Evolutionary conservation across 2,888 invertebrate species (phyloP).

Genomic region (Eupithecia centaureata): DNA sequence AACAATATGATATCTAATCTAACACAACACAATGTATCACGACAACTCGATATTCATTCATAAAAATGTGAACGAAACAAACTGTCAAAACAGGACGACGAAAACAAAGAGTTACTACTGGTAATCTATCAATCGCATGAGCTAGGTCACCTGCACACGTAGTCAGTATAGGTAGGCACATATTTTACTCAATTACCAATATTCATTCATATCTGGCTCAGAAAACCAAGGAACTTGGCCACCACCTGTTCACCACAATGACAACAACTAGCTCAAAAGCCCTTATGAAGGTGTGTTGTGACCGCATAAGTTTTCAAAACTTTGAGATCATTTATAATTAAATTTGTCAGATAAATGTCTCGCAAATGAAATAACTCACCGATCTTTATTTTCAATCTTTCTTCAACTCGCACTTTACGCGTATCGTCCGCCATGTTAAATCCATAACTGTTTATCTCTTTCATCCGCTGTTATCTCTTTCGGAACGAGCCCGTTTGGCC

Average conservation of each 20-base stretch:
- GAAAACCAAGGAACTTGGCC: constrained; percentile 57
- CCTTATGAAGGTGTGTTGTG: neutral
- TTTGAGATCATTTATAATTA: constrained; percentile 18
- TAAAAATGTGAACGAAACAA: constrained; percentile 66
- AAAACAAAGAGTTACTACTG: constrained; percentile 68
- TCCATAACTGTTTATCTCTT: constrained; percentile 89
- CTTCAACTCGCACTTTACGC: constrained; percentile 95
- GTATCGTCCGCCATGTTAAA: constrained; percentile 96
- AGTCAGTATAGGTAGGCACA: constrained; percentile 34
- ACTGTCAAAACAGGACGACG: constrained; percentile 74
- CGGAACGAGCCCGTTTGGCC: constrained; percentile 82
- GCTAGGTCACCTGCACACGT: constrained; percentile 41
- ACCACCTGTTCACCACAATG: constrained; percentile 81
- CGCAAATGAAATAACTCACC: constrained; percentile 86
- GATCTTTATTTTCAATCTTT: constrained; percentile 97
- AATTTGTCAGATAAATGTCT: constrained; percentile 38
- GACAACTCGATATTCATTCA: constrained; percentile 78
- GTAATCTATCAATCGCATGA: constrained; percentile 41
- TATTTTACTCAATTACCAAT: constrained; percentile 47
- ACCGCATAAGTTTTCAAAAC: neutral
- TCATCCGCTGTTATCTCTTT: constrained; percentile 84
- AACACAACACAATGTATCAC: constrained; percentile 66
- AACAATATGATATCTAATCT: constrained; percentile 65
- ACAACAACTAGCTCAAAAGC: constrained; percentile 63
- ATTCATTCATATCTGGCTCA: constrained; percentile 61